phyloP scores from a whole-genome alignment of 2,888 invertebrate species.

The Dicyrtoma fusca region DNA sequence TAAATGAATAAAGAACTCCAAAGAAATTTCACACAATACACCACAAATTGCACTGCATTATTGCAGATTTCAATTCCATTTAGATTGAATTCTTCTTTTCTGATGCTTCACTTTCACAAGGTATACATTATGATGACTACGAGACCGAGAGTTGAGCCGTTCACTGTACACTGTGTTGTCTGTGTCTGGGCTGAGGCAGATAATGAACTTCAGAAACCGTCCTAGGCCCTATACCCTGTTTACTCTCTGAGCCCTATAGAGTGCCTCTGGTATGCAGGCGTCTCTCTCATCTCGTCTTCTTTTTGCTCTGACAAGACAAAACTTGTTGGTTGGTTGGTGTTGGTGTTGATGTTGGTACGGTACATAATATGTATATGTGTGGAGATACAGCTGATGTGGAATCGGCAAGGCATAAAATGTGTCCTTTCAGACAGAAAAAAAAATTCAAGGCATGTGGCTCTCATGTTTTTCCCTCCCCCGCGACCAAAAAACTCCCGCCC shows the following conservation, averaged over 20 bases:
- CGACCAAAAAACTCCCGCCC: slow-evolving; percentile 28
- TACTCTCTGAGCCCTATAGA: no score
- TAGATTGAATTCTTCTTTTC: slow-evolving; percentile 35
- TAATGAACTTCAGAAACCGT: no score
- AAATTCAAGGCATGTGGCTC: slow-evolving; percentile 35
- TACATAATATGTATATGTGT: no score
- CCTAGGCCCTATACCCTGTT: no score
- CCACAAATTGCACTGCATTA: slow-evolving; percentile 44
- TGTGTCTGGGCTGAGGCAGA: no score
- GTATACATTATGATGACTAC: slow-evolving; percentile 27
- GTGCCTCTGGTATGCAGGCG: no score
- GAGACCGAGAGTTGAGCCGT: background rate
- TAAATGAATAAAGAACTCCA: slow-evolving; percentile 38
- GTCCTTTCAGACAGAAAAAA: slow-evolving; percentile 13
- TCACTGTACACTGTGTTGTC: background rate
- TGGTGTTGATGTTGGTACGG: no score
- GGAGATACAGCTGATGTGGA: background rate
- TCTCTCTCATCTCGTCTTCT: no score
- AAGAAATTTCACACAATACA: slow-evolving; percentile 44
- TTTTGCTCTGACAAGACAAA: no score
- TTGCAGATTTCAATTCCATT: slow-evolving; percentile 43
- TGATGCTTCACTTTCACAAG: slow-evolving; percentile 37
- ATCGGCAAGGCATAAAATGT: slow-evolving; percentile 30
- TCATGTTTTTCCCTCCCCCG: slow-evolving; percentile 26
- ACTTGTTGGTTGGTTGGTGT: no score